Evolutionary conservation across 2,888 invertebrate genomes (phyloP).

Genomic region (Quadroppia sp.): DNA sequence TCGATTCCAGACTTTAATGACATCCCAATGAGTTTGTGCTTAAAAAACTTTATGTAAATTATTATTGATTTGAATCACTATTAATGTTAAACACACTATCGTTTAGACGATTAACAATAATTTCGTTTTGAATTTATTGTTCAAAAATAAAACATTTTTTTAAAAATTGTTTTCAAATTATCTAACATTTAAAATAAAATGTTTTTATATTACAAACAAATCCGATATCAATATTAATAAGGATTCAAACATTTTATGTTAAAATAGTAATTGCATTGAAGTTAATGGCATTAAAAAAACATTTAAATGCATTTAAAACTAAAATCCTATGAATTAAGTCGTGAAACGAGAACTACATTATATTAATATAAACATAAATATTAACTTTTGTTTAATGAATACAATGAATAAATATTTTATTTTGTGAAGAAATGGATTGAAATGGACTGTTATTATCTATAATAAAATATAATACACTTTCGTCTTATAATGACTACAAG

Average conservation of each 20-base stretch:
- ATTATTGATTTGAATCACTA: constrained; percentile 1
- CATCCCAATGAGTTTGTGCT: neutral
- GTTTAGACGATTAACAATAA: neutral
- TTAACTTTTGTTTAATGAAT: constrained; percentile 12
- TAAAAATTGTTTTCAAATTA: too few species aligned
- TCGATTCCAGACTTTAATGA: neutral
- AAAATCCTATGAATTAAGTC: neutral
- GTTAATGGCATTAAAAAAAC: neutral
- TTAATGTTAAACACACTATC: constrained; percentile 21
- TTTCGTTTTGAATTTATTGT: neutral
- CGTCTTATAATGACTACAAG: too few species aligned
- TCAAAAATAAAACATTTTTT: neutral
- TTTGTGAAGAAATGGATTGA: neutral
- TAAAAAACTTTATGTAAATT: constrained; percentile 24
- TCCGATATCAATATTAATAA: too few species aligned
- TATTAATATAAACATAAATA: neutral
- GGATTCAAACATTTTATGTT: too few species aligned
- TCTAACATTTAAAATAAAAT: too few species aligned
- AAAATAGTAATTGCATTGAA: neutral
- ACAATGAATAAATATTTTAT: neutral
- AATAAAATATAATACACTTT: neutral
- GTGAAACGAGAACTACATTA: constrained; percentile 4
- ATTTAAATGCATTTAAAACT: neutral
- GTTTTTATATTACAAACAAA: too few species aligned
- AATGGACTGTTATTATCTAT: neutral